Evolutionary conservation across 1,140 invertebrate species (phyloP), one percentile per base, ranked within the genome.

Genomic region (Drosophila suzukii): DNA sequence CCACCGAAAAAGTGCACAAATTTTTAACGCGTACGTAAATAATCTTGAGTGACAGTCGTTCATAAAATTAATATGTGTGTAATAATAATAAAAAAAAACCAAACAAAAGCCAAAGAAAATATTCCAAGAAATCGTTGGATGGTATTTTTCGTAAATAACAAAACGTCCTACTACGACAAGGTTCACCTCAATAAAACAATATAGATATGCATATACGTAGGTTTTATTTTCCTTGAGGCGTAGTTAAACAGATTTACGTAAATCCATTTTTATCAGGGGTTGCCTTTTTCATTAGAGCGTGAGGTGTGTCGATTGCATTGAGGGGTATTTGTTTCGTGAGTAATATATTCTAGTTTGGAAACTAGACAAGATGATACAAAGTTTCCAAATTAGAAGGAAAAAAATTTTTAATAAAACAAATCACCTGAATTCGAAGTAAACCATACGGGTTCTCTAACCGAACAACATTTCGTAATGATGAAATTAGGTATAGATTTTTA

Each of bases 1-100:
- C 24, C 20, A 56, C 15, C 51, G 20, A 67, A 76, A 54, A 54
- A 71, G 57, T 54, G 57, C 49, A 73, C 43, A 57, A 58, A 53
- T 20, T 11, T 47, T 47, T 8, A 53, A 34, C 36, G 54, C 44
- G 17, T 60, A 71, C 49, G 81, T 75, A 83, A 82, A 82, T 83
- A 75, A 75, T 78, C 63, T 63, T 82, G 79, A 83, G 62, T 83
- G 79, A 83, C 75, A 83, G 70, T 24, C 49, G 54, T 62, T 70
- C 74, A 75, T 78, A 71, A 75, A 83, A 78, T 75, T 47, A 56
- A 68, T 68, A 49, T 47, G 20, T 59, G 56, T 76, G 74, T 77
- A 77, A 77, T 68, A 76, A 77, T 38, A 66, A 75, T 53, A 65
- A 74, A 55, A 63, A n/a, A 34, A 61, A 61, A 55, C 39, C 44